Percentiles rank a stretch among this genome's conserved stretches.
Evolutionary conservation across 2,797 vertebrate genomes (phyloP).

Genomic region (Micropoecilia bifurca): DNA sequence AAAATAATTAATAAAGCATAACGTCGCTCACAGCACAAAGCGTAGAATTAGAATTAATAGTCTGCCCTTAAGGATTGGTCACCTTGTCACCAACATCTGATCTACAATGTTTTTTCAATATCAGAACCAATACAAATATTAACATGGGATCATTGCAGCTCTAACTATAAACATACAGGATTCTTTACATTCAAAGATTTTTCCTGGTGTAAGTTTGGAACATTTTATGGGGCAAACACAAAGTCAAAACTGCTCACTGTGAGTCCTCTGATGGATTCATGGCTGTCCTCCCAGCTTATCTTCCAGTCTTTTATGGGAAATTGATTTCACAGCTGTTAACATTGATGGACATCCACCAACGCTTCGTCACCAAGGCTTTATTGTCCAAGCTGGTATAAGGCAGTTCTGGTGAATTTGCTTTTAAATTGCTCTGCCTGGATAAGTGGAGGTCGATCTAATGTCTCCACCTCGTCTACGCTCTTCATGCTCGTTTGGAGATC

Average conservation of each 20-base stretch:
- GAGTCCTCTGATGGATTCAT: slow-evolving; percentile 19
- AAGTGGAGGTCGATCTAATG: slow-evolving; percentile 13
- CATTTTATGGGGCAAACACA: neutral
- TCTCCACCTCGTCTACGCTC: neutral
- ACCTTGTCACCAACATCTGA: no score
- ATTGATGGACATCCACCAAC: slow-evolving; percentile 4
- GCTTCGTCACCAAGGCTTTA: slow-evolving; percentile 13
- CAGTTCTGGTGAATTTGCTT: slow-evolving; percentile 24
- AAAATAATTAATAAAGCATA: no score
- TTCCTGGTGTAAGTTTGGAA: neutral
- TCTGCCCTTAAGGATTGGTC: no score
- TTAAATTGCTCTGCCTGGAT: slow-evolving; percentile 33
- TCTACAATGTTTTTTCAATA: no score
- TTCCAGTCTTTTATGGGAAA: slow-evolving; percentile 12
- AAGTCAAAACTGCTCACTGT: slow-evolving; percentile 16
- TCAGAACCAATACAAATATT: no score
- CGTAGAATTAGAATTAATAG: no score
- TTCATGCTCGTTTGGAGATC: neutral
- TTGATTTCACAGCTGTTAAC: slow-evolving; percentile 39
- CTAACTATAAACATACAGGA: neutral
- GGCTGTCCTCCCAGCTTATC: slow-evolving; percentile 27
- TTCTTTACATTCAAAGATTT: neutral
- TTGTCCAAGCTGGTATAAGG: slow-evolving; percentile 1
- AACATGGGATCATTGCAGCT: neutral
- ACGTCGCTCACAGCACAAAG: no score